Evolutionary conservation across 2,888 invertebrate genomes (phyloP), one percentile per base, ranked within the genome.

Genomic region (Apamea monoglypha): DNA sequence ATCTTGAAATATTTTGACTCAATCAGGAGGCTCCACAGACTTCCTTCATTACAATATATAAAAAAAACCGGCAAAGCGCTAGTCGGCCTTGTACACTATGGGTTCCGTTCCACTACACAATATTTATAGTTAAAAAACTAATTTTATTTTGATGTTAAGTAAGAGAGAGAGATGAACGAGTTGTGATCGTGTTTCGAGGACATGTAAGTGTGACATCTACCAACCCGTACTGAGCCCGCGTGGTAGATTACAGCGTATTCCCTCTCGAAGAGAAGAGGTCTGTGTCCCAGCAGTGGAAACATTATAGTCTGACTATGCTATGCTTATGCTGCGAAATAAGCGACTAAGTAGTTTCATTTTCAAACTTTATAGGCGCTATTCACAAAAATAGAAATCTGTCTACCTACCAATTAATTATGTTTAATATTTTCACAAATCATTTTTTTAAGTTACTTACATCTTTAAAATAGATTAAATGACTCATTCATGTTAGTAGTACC

Each of bases 11-110:
- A 77, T 81, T 82, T 71, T n/a, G 68, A 78, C 64, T 79, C 50
- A 85, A 82, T 76, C 78, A 75, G 85, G 69, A 84, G 29, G 72
- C 53, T 10, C 59, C 25, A 25, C 69, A 85, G 86, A 85, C 72
- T 85, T 59, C 72, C 69, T 61, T 66, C 29, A 75, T 75, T 66
- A 74, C 66, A 67, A 69, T 78, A 69, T 66, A 47, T n/a, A 71
- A 10, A 77, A 56, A 56, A 44, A 61, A 61, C 2, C 1, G 16
- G 21, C 1, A n/a, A 29, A 10, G 59, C 44, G 29, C 5, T 29
- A 61, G 10, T 47, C 8, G n/a, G 8, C 40, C 21, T 21, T 10
- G 71, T 40, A 7, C n/a, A 71, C 40, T 40, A 21, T 71, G 36
- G 56, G 40, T 21, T 29, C 40, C 2, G n/a, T 53, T 14, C 12